Base-by-base conservation (phyloP, 2,888 invertebrate species). In the Pristionchus fissidentatus region DNA sequence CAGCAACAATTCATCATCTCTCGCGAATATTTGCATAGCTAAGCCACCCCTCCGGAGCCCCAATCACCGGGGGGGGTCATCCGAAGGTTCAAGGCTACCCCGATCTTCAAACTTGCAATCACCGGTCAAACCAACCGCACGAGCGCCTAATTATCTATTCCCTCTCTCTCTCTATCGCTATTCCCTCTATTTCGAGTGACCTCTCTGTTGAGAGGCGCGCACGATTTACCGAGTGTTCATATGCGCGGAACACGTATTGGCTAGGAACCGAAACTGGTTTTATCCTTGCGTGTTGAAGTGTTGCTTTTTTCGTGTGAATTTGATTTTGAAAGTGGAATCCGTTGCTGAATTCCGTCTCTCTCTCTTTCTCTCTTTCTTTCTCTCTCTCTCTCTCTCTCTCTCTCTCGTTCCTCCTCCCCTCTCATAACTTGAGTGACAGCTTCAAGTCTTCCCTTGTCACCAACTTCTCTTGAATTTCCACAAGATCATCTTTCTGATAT, bases 1-100 rank as follows among this genome's bases (percentile, higher is more conserved):
- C 70, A 41, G 70, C 43, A 38, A 70, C 70, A 70, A 70, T 70
- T 70, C 70, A 70, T 70, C 70, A 70, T 70, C 70, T 13, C 35
- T 13, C 70, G 26, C 70, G 70, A 38, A 70, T 70, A 66, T 66
- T 70, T 43, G 26, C 70, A 70, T 70, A 70, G 70, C 43, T 70
- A 43, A 70, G 70, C 70, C 55, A 55, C 55, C 55, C 10, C 22
- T 41, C 43, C n/a, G 41, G 10, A 8, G 41, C n/a, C n/a, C n/a
- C n/a, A n/a, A n/a, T n/a, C n/a, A n/a, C n/a, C n/a, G n/a, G n/a
- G n/a, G n/a, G n/a, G n/a, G n/a, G n/a, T n/a, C 41, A 70, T 70
- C 70, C 66, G 66, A 60, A 32, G 32, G 70, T 70, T 70, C 70
- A 70, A 70, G 70, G 70, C 26, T 70, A 35, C 66, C 35, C 38